Evolutionary conservation across 2,888 invertebrate genomes (phyloP), one percentile per base, ranked within the genome.

Genomic region (Lamellibrachia satsuma): DNA sequence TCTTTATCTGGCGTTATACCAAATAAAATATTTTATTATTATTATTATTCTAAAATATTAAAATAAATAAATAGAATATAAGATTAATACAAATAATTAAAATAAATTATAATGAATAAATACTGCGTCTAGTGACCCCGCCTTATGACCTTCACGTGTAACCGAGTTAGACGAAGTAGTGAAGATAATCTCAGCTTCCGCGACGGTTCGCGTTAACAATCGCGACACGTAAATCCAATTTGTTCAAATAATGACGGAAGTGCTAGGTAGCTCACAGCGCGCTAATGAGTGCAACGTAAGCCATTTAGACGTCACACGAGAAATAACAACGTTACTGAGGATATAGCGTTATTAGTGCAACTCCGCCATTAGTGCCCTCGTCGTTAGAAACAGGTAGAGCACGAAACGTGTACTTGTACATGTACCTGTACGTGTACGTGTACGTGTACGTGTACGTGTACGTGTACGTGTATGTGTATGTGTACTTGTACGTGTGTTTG

Each of bases 241-340:
- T 75, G 75, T 75, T 75, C 75, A 15, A 11, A 75, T 75, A 75
- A 75, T 75, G 75, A 75, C 75, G 75, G 75, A 22, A 75, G 75
- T 75, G 75, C 75, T 22, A 11, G 75, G 75, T 75, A 22, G 75
- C 75, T 75, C 75, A 75, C 75, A 6, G 75, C 75, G 60, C 22
- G 22, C 75, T 75, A 22, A 75, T 75, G 75, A 75, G 75, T 22
- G 22, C 75, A 75, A 75, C n/a, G 75, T 75, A 75, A 75, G 75
- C 75, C 75, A 75, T 11, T 75, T 75, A 75, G 75, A 75, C n/a
- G 75, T n/a, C n/a, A 75, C 75, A 75, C 7, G 75, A 75, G 75
- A 75, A 75, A 75, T 75, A 75, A 75, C 75, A 75, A 75, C 75
- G 75, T 75, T 75, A 75, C 75, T 75, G 75, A 75, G 75, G 75